Evolutionary conservation across 2,888 invertebrate species (phyloP), one percentile per base, ranked within the genome.

Genomic region (Pandemis cinnamomeana): DNA sequence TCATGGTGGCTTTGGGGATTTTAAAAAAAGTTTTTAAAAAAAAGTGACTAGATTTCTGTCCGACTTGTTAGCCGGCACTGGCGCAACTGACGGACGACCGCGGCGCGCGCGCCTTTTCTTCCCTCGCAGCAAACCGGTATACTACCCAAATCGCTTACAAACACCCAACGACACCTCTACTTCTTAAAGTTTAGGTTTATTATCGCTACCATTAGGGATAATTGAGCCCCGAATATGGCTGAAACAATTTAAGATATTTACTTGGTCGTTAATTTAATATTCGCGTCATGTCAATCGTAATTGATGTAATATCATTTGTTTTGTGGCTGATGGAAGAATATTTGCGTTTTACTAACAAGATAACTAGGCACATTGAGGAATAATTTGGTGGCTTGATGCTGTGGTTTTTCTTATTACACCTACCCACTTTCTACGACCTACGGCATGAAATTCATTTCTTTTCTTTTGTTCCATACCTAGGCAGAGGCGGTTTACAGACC

Each of bases 41-140:
- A 84, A 87, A 87, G 89, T 94, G 93, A 93, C 93, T 93, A 93
- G 93, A 94, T 91, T 82, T 85, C 82, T 88, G 91, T 91, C 91
- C 91, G 90, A 90, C 88, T 90, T 83, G 87, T 85, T 76, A 83
- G 89, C 86, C 91, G 92, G 91, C 90, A 90, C 89, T 89, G 89
- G 89, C 81, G 86, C 87, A 89, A 94, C 93, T 94, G 93, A 90
- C 89, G 87, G 85, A 80, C 84, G 84, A 81, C 79, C 83, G 82
- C 82, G 81, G 81, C 78, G 93, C 89, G 90, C 93, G 88, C 91
- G 91, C 93, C 89, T 94, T 94, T 93, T 94, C 93, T 91, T 93
- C 90, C 85, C 83, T 84, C 84, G 83, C 84, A 82, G 89, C 88
- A 87, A 93, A 92, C 93, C 92, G 93, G 93, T 93, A 89, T 74